Evolutionary conservation across 2,888 invertebrate genomes (phyloP).

Genomic region (Sycophila texana): DNA sequence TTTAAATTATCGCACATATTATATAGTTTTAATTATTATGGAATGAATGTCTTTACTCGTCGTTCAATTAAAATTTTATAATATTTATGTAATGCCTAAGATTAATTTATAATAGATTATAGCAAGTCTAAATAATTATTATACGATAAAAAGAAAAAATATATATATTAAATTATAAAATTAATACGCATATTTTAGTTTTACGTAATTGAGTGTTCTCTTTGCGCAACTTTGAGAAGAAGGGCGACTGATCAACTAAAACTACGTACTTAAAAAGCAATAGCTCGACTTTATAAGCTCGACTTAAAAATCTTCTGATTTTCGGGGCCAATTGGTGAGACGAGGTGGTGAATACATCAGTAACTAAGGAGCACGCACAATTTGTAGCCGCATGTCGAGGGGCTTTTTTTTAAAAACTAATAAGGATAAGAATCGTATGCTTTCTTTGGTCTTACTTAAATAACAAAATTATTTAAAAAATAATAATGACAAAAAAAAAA

Average conservation of each 20-base stretch:
- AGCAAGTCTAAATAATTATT: too few species aligned
- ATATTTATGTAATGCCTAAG: too few species aligned
- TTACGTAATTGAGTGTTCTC: too few species aligned
- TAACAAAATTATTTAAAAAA: background rate
- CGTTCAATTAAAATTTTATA: too few species aligned
- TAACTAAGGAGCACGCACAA: constrained; percentile 57
- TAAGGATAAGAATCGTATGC: background rate
- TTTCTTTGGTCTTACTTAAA: constrained; percentile 24
- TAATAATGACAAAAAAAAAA: background rate
- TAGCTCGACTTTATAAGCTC: constrained; percentile 42
- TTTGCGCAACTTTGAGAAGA: too few species aligned
- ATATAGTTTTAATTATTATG: too few species aligned
- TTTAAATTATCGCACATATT: too few species aligned
- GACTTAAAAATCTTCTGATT: constrained; percentile 66
- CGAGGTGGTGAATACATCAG: constrained; percentile 52
- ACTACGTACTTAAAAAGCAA: constrained; percentile 9
- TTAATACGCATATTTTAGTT: too few species aligned
- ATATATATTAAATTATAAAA: too few species aligned
- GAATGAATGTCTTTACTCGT: too few species aligned
- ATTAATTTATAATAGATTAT: too few species aligned
- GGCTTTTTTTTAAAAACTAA: constrained; percentile 40
- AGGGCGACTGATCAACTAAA: background rate
- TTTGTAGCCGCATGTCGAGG: constrained; percentile 52
- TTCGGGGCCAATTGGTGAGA: constrained; percentile 70
- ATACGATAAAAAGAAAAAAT: too few species aligned